Percentiles rank a stretch among this genome's conserved stretches.
phyloP scores from a whole-genome alignment of 1,140 invertebrate species.

The Bombus balteatus region DNA sequence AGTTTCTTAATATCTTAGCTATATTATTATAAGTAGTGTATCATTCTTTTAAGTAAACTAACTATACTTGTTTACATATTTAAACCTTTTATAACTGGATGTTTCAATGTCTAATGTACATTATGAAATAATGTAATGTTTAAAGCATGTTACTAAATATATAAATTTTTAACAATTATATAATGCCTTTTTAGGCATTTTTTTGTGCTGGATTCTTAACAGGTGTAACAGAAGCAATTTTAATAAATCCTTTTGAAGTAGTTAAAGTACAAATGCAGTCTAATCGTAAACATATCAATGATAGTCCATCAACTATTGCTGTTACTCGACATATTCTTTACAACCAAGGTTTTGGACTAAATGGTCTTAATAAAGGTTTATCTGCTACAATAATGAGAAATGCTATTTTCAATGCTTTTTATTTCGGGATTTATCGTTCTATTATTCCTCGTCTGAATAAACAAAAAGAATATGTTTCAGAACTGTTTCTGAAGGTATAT shows the following conservation, averaged over 20 bases:
- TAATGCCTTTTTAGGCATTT: conserved; percentile 86
- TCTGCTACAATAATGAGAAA: conserved; percentile 94
- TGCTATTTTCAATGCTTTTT: conserved; percentile 95
- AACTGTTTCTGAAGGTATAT: conserved; percentile 77
- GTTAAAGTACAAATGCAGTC: conserved; percentile 94
- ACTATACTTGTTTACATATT: neutral
- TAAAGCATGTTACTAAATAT: neutral
- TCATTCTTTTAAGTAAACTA: neutral
- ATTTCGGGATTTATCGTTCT: conserved; percentile 97
- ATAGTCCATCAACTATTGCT: conserved; percentile 89
- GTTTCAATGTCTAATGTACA: neutral
- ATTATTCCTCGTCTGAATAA: conserved; percentile 89
- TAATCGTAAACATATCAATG: conserved; percentile 83
- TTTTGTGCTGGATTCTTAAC: conserved; percentile 92
- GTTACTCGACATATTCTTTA: conserved; percentile 91
- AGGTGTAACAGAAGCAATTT: conserved; percentile 93
- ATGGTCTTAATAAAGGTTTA: conserved; percentile 94
- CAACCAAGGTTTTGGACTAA: conserved; percentile 88
- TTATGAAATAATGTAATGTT: neutral
- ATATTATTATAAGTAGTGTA: neutral
- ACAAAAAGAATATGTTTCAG: conserved; percentile 83
- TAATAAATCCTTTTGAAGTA: conserved; percentile 97
- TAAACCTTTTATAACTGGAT: neutral
- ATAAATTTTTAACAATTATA: neutral
- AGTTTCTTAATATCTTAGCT: too few relatives aligned